phyloP scores from a whole-genome alignment of 2,888 invertebrate genomes.

The Volucella inflata region DNA sequence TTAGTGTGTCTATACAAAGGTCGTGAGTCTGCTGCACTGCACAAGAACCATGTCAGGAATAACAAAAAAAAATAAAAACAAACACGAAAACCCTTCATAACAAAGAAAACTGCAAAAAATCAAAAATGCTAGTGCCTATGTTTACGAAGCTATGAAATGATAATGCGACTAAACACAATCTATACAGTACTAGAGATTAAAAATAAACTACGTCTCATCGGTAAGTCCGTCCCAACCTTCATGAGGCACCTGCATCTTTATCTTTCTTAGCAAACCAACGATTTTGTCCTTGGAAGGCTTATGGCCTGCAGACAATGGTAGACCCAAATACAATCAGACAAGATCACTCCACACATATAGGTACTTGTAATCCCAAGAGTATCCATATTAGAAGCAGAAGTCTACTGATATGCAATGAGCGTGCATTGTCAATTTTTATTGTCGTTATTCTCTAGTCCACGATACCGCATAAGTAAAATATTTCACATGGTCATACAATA shows the following conservation, averaged over 20 bases:
- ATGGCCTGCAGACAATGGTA: conserved; percentile 60
- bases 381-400: conserved; percentile 64
- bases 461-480: conserved; percentile 29
- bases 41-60: conserved; percentile 42
- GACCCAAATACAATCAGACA: conserved; percentile 67
- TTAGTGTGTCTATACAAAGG: conserved; percentile 71
- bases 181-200: conserved; percentile 51
- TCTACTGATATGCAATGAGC: conserved; percentile 46
- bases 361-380: conserved; percentile 4
- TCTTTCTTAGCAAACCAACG: conserved; percentile 62
- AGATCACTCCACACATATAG: conserved; percentile 54
- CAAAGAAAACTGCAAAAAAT: conserved; percentile 22
- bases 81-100: conserved; percentile 16
- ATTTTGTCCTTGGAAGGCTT: conserved; percentile 66
- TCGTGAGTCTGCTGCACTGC: conserved; percentile 61
- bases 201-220: conserved; percentile 63
- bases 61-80: conserved; percentile 17
- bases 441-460: conserved; percentile 56
- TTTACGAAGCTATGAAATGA: conserved; percentile 69
- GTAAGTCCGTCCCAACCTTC: conserved; percentile 59
- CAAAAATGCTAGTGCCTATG: conserved; percentile 64
- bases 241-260: conserved; percentile 73
- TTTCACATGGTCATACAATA: conserved; percentile 24
- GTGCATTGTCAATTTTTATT: conserved; percentile 65
- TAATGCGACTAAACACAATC: conserved; percentile 69